Conservation (phyloP, 1,140 invertebrate genomes). For the Telenomus remus region DNA sequence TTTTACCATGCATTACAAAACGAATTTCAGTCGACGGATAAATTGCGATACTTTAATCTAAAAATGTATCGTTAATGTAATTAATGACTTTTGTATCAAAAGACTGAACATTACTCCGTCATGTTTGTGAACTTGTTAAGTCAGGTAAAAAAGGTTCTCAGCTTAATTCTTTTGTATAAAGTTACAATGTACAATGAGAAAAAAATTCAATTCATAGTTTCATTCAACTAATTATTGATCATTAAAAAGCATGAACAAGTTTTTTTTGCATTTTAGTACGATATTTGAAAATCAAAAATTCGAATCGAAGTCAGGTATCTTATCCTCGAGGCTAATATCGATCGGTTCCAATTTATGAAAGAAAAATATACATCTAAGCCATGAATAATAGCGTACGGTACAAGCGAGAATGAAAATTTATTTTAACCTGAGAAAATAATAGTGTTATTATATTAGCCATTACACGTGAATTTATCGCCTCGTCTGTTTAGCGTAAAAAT, state of each 20-base stretch:
- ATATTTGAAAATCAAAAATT: too few relatives aligned
- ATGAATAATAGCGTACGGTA: too few relatives aligned
- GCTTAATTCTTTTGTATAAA: background rate
- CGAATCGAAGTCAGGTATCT: background rate
- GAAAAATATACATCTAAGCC: slow-evolving; percentile 35
- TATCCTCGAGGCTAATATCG: slow-evolving; percentile 24
- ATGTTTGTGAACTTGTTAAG: too few relatives aligned
- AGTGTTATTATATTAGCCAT: slow-evolving; percentile 29
- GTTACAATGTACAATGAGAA: too few relatives aligned
- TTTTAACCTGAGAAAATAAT: slow-evolving; percentile 28
- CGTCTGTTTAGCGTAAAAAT: slow-evolving; percentile 35
- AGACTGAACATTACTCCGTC: too few relatives aligned
- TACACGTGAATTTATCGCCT: slow-evolving; percentile 21
- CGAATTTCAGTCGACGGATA: slow-evolving; percentile 26
- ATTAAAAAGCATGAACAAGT: too few relatives aligned
- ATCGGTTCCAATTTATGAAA: slow-evolving; percentile 35
- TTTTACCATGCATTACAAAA: slow-evolving; percentile 22
- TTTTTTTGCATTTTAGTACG: too few relatives aligned
- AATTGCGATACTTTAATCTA: slow-evolving; percentile 27
- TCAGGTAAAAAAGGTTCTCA: too few relatives aligned
- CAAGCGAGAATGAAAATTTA: slow-evolving; percentile 41
- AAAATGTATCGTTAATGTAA: slow-evolving; percentile 25
- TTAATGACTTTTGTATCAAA: slow-evolving; percentile 19
- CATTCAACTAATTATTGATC: too few relatives aligned
- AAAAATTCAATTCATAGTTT: too few relatives aligned